Base-by-base conservation (phyloP, 2,113 vertebrate species). In the Haplochromis vanheusdeni region DNA sequence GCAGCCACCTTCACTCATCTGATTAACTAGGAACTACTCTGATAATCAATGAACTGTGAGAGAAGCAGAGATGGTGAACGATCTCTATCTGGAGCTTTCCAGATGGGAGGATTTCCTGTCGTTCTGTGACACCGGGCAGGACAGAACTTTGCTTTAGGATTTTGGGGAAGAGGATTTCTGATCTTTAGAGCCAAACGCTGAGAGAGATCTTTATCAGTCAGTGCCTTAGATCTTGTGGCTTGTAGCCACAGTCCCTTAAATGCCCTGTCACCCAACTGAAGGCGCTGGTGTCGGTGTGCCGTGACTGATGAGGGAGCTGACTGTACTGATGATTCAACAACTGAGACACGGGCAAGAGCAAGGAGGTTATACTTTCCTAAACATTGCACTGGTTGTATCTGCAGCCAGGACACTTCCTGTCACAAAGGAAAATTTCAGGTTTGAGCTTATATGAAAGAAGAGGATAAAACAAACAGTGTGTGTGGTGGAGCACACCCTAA, bases 31-130 rank as follows among this genome's bases (percentile, higher is more conserved):
- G 9, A 52, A 17, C n/a, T 73, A 33, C 33, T 73, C 8, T 28
- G 7, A 73, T 45, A n/a, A 49, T 77, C 70, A 8, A n/a, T 51
- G 9, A 49, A 77, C 45, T 6, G 45, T 31, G 31, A 11, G 51
- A 49, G 73, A 31, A 49, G 45, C 45, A 77, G 10, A 28, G 45
- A 77, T n/a, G 26, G 8, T 83, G 26, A 45, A 19, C 4, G 5
- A 45, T 54, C 37, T 81, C 0, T 58, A 19, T 19, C 23, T n/a
- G 54, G 10, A 79, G 84, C n/a, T 28, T 49, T 47, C 45, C 14
- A 45, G 49, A 54, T 42, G 42, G 86, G 87, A 89, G 89, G 90
- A 92, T 85, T 88, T 92, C 90, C 87, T 91, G 84, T 40, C 23
- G 52, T n/a, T 87, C 21, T 77, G 49, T 58, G 28, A 17, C 12